phyloP scores from a whole-genome alignment of 2,888 invertebrate species.

The Dryocosmus kuriphilus region DNA sequence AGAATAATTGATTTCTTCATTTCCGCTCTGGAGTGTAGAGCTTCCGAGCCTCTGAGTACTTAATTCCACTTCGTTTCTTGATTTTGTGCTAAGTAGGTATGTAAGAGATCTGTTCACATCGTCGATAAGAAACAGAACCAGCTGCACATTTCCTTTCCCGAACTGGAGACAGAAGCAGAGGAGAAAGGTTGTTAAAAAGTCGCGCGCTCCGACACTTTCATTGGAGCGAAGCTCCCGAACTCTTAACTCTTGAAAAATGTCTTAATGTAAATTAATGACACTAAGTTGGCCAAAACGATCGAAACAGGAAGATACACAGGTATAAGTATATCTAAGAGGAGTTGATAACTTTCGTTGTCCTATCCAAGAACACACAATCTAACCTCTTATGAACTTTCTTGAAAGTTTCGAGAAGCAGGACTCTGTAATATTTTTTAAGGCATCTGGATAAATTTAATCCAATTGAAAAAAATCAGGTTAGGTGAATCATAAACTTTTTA shows the following conservation, averaged over 20 bases:
- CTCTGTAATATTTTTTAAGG: slow-evolving; percentile 28
- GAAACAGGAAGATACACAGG: slow-evolving; percentile 62
- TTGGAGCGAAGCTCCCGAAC: neutral
- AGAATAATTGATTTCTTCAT: neutral
- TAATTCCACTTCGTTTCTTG: slow-evolving; percentile 2
- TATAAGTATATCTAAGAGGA: slow-evolving; percentile 49
- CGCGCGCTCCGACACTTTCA: neutral
- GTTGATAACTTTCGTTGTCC: slow-evolving; percentile 45
- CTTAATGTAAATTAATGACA: slow-evolving; percentile 73
- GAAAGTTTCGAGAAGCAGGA: slow-evolving; percentile 56
- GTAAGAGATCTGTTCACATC: slow-evolving; percentile 6
- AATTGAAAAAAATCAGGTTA: neutral
- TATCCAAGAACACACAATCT: slow-evolving; percentile 59
- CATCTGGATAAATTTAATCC: neutral
- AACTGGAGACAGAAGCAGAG: neutral
- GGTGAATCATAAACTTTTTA: neutral
- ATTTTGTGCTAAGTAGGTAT: slow-evolving; percentile 14
- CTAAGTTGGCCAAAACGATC: slow-evolving; percentile 66
- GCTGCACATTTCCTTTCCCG: neutral
- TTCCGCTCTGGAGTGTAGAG: neutral
- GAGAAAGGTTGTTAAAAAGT: neutral
- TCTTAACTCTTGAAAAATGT: slow-evolving; percentile 67
- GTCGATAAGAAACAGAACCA: slow-evolving; percentile 16
- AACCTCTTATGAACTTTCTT: slow-evolving; percentile 62
- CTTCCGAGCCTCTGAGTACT: slow-evolving; percentile 1